phyloP scores from a whole-genome alignment of 2,888 invertebrate genomes.

The Pheosia tremula region DNA sequence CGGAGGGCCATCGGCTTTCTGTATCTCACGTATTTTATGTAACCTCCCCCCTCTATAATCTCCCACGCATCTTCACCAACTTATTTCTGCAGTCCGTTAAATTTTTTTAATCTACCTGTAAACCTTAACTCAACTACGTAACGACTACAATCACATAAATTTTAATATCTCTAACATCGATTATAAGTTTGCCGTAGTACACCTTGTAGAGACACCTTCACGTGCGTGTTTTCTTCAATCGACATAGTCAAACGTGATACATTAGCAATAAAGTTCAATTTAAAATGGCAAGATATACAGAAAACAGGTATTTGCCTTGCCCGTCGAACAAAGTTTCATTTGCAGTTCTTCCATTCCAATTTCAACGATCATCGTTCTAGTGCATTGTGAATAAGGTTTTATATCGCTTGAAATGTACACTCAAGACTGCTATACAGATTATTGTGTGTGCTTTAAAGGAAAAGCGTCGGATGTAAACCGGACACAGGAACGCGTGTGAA shows the following conservation, averaged over 20 bases:
- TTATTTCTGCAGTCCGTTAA: constrained; percentile 19
- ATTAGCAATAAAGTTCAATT: constrained; percentile 41
- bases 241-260: constrained; percentile 31
- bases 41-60: constrained; percentile 60
- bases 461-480: constrained; percentile 77
- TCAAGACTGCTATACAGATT: constrained; percentile 16
- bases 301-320: constrained; percentile 55
- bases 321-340: constrained; percentile 43
- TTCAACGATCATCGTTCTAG: constrained; percentile 23
- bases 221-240: constrained; percentile 27
- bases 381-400: constrained; percentile 28
- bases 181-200: constrained; percentile 45
- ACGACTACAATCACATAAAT: constrained; percentile 31
- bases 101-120: constrained; percentile 7
- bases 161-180: constrained; percentile 14
- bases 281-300: constrained; percentile 34
- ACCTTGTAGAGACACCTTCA: constrained; percentile 51
- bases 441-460: constrained; percentile 65
- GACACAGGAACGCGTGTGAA: constrained; percentile 74
- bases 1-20: constrained; percentile 67
- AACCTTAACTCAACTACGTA: constrained; percentile 20
- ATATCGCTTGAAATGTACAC: constrained; percentile 19
- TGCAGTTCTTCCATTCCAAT: constrained; percentile 26
- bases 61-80: constrained; percentile 37
- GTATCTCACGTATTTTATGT: constrained; percentile 72